Conservation (phyloP, 2,113 vertebrate genomes). For the Aspiorhynchus laticeps region DNA sequence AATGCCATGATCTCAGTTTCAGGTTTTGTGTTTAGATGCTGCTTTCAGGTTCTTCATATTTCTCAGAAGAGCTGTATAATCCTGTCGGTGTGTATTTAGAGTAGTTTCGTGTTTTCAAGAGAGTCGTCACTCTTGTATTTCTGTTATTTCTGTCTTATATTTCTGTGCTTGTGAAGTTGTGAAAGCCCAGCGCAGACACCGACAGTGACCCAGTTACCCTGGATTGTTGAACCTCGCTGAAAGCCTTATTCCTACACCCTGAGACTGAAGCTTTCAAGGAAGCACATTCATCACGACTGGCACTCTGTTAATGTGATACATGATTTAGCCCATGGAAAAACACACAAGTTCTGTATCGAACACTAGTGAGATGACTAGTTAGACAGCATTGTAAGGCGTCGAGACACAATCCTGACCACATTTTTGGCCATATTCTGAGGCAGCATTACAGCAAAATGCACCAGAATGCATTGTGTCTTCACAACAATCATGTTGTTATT, state of each 20-base stretch:
- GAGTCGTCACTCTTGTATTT: neutral
- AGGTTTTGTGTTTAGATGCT: neutral
- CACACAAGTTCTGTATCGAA: neutral
- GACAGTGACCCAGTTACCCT: conserved; percentile 43
- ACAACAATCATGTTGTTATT: no score
- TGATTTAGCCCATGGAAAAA: neutral
- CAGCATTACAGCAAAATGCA: neutral
- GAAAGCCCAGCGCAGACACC: neutral
- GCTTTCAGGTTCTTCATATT: neutral
- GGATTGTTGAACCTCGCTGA: neutral
- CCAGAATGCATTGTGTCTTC: neutral
- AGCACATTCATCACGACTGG: conserved; percentile 23
- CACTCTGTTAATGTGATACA: neutral
- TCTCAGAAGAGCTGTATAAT: neutral
- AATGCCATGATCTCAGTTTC: neutral
- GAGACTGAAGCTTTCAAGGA: neutral
- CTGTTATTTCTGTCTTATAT: neutral
- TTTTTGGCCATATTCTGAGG: no score
- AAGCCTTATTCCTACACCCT: neutral
- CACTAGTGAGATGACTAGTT: neutral
- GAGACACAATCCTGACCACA: no score
- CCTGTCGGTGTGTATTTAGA: neutral
- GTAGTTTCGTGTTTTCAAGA: neutral
- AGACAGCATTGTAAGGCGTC: neutral
- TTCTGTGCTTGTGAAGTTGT: neutral